Evolutionary conservation across 2,113 vertebrate species (phyloP), one percentile per base, ranked within the genome.

Genomic region (Cololabis saira): DNA sequence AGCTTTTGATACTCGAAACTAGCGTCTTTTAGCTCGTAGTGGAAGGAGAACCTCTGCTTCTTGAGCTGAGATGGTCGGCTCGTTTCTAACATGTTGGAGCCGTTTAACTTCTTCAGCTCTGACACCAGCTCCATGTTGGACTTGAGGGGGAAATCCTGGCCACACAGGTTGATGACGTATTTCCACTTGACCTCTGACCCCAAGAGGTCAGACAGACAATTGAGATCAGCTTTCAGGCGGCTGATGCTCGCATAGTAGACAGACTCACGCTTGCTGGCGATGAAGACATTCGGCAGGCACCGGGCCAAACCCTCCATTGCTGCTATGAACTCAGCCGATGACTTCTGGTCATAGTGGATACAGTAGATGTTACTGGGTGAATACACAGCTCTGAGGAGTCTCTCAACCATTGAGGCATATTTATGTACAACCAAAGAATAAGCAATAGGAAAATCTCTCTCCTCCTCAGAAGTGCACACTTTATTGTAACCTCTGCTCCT

Each of bases 341-440:
- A 87, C 70, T 90, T 90, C 12, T 67, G 72, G 9, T 90, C 85
- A 0, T 90, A 86, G 65, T 90, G 88, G 63, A 90, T 67, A 0
- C 88, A 90, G 65, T 69, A 86, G 43, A 86, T 48, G 13, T 90
- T 90, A 1, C 4, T 37, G 9, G 81, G 83, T 0, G 83, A 74
- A 68, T 87, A 90, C 12, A 71, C 2, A 0, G 55, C 67, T 16
- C 14, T 73, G 67, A 90, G 55, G 11, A 90, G 70, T 49, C 83
- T 64, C 71, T 90, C 88, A 1, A 88, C 80, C 82, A 85, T 85
- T 82, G 76, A 67, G 0, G 88, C 88, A 40, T 57, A 74, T 71
- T 87, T 90, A 21, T 90, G 86, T 18, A 90, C 88, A 14, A 90
- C 86, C 49, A 90, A 17, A 0, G 88, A 90, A 42, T 85, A 90